Percentiles rank a stretch among this genome's conserved stretches.
Conservation (phyloP, 2,113 vertebrate species). For the Heptranchias perlo region DNA sequence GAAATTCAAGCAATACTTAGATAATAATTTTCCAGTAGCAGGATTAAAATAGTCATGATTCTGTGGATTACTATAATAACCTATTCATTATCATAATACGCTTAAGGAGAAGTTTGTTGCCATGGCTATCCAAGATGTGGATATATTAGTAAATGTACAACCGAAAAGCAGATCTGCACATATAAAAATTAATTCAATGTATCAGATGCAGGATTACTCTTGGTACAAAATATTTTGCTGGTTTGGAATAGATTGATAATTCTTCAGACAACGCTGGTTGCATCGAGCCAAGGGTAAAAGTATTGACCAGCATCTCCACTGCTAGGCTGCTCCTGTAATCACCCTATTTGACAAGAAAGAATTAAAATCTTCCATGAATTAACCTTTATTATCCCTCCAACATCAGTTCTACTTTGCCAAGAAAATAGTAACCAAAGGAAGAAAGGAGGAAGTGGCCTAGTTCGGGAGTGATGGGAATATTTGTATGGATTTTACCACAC, state of each 20-base stretch:
- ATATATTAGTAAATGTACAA: conserved; percentile 29
- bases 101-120: conserved; percentile 29
- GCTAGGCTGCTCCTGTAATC: background rate
- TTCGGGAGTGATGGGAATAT: background rate
- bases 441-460: background rate
- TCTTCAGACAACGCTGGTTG: background rate
- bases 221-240: background rate
- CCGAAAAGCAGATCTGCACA: conserved; percentile 10
- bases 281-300: background rate
- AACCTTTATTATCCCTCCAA: background rate
- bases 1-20: conserved; percentile 12
- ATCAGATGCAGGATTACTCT: background rate
- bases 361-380: background rate
- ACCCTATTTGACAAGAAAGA: conserved; percentile 3
- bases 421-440: background rate
- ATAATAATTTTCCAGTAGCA: conserved; percentile 6
- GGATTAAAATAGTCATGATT: conserved; percentile 35
- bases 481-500: background rate
- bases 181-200: background rate
- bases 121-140: conserved; percentile 26
- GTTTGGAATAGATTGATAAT: background rate
- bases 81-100: conserved; percentile 29
- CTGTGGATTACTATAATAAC: conserved; percentile 30
- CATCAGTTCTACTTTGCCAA: background rate
- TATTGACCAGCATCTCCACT: too few species aligned